Evolutionary conservation across 2,113 vertebrate species (phyloP).

Genomic region (Jaculus jaculus): DNA sequence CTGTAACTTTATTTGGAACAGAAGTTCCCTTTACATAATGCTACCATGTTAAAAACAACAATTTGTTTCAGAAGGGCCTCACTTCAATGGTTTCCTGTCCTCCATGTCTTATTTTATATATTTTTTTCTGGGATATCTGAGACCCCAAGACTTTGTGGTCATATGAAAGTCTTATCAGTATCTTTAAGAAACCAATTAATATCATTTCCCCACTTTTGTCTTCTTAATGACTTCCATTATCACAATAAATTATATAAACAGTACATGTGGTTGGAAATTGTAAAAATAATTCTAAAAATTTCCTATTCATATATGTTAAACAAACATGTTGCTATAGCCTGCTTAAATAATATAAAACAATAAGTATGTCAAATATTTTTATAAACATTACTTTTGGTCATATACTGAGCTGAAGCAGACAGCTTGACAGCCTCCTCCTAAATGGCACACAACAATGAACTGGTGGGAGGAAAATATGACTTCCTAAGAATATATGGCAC

Average conservation of each 20-base stretch:
- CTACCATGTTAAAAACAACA: conserved; percentile 46
- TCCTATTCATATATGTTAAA: conserved; percentile 64
- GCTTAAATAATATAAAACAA: conserved; percentile 68
- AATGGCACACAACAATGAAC: conserved; percentile 55
- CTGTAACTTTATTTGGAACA: conserved; percentile 82
- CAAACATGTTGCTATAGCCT: conserved; percentile 51
- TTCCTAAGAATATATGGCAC: background rate
- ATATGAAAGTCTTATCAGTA: conserved; percentile 53
- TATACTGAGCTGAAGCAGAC: conserved; percentile 13
- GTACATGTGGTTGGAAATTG: conserved; percentile 73
- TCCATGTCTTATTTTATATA: conserved; percentile 54
- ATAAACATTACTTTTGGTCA: conserved; percentile 72
- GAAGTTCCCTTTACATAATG: conserved; percentile 68
- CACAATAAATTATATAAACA: conserved; percentile 65
- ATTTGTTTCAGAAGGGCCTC: conserved; percentile 56
- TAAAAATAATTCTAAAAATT: conserved; percentile 71
- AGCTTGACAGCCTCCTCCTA: background rate
- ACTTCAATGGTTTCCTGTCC: conserved; percentile 19
- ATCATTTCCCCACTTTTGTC: conserved; percentile 44
- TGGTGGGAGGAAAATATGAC: background rate
- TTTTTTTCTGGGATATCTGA: background rate
- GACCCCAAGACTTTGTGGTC: conserved; percentile 18
- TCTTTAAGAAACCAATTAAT: conserved; percentile 49
- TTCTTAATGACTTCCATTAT: conserved; percentile 57
- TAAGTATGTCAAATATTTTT: conserved; percentile 15